phyloP scores from a whole-genome alignment of 2,797 vertebrate species.

The Oryzias dopingdopingensis region DNA sequence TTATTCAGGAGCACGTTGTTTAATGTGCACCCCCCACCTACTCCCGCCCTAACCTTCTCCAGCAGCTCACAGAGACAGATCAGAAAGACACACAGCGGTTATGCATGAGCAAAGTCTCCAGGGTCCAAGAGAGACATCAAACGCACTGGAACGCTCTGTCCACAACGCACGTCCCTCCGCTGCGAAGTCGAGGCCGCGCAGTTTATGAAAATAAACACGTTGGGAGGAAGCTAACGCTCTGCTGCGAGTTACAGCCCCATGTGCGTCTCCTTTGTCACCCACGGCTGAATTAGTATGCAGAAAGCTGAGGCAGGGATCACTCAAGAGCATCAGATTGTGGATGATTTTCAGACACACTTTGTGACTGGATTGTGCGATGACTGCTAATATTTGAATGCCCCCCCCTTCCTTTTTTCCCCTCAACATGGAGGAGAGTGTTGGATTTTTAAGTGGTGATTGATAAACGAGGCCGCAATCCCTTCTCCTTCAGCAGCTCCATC shows the following conservation, averaged over 20 bases:
- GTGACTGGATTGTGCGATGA: slow-evolving; percentile 18
- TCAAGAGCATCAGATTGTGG: slow-evolving; percentile 48
- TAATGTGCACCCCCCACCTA: slow-evolving; percentile 19
- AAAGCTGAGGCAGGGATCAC: slow-evolving; percentile 31
- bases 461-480: background rate
- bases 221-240: slow-evolving; percentile 20
- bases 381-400: slow-evolving; percentile 30
- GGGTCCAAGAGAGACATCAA: slow-evolving; percentile 63
- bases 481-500: slow-evolving; percentile 12
- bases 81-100: slow-evolving; percentile 70
- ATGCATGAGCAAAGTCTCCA: slow-evolving; percentile 73
- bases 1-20: slow-evolving; percentile 41
- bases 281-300: slow-evolving; percentile 46
- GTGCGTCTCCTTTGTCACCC: slow-evolving; percentile 27
- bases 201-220: slow-evolving; percentile 65
- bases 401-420: background rate
- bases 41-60: slow-evolving; percentile 49
- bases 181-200: slow-evolving; percentile 37
- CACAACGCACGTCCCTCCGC: slow-evolving; percentile 48
- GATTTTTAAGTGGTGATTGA: slow-evolving; percentile 4
- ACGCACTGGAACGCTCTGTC: slow-evolving; percentile 57
- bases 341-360: slow-evolving; percentile 23
- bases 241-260: slow-evolving; percentile 22
- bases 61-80: slow-evolving; percentile 55
- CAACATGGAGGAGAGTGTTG: slow-evolving; percentile 5